Conservation (phyloP, 2,888 invertebrate species). For the Drosophila neonasuta region DNA sequence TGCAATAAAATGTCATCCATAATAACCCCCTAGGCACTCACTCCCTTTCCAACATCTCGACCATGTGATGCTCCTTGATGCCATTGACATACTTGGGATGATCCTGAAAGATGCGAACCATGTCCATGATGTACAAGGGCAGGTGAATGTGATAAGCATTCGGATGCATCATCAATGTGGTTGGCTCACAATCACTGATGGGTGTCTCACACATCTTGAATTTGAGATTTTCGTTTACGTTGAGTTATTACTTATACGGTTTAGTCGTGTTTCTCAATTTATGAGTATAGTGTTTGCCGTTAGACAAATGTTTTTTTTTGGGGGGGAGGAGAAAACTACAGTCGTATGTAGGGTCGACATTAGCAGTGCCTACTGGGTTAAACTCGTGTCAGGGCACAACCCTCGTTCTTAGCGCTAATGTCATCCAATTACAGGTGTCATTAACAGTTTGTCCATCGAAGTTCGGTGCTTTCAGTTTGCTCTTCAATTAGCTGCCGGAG, state of each 20-base stretch:
- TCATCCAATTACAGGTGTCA: slow-evolving; percentile 78
- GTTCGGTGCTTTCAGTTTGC: slow-evolving; percentile 56
- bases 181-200: slow-evolving; percentile 72
- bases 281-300: slow-evolving; percentile 2
- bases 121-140: slow-evolving; percentile 80
- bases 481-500: slow-evolving; percentile 62
- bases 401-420: slow-evolving; percentile 59
- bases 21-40: slow-evolving; percentile 49
- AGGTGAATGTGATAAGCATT: slow-evolving; percentile 78
- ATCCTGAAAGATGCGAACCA: slow-evolving; percentile 80
- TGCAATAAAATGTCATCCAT: no score
- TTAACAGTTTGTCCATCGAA: slow-evolving; percentile 69
- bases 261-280: slow-evolving; percentile 6
- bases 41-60: slow-evolving; percentile 78
- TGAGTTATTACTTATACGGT: neutral
- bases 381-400: slow-evolving; percentile 9
- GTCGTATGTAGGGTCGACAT: neutral
- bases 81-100: slow-evolving; percentile 78
- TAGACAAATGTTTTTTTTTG: neutral
- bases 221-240: neutral
- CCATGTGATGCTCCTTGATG: slow-evolving; percentile 73
- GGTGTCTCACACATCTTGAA: slow-evolving; percentile 51
- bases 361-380: slow-evolving; percentile 36
- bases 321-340: neutral
- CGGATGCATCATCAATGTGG: slow-evolving; percentile 65